Base-by-base conservation (phyloP, 2,888 invertebrate species). In the Kuschelorhynchus macadamiae region DNA sequence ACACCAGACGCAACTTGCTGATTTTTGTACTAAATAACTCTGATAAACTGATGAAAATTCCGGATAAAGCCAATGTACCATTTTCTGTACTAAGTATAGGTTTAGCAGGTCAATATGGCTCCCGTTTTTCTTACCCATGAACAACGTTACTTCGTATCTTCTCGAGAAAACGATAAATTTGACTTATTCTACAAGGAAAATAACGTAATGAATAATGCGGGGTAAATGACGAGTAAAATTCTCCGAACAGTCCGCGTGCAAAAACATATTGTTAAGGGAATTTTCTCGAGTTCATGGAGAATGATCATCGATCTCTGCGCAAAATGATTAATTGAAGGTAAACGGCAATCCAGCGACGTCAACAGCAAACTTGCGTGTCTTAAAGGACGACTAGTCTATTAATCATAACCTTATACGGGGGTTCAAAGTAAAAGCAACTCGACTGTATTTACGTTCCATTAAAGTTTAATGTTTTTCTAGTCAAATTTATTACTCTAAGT, bases 301-400 rank as follows among this genome's bases (percentile, higher is more conserved):
- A 60, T 18, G 66, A 66, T 52, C 57, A 65, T 65, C 65, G 57
- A 57, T 65, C 65, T 59, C 44, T 42, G 36, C 14, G 60, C 30
- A 30, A 44, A 46, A 67, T 67, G 67, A 67, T 67, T 67, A 67
- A 67, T 67, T 47, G 67, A 33, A 61, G 67, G 67, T 61, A 42
- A 67, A 67, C 55, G 60, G 67, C 67, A 67, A 67, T 61, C 56
- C 67, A 33, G 67, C 67, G 47, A 67, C 60, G 67, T 67, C 67
- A 67, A 44, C 18, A 61, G 61, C 67, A 67, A 65, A 53, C 65
- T 59, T 30, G 56, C 64, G 64, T 64, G 64, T 64, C 64, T 64
- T 32, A 32, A 64, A 33, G 56, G 42, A 56, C 39, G 56, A 14
- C 49, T 50, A 8, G 49, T 56, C 64, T 56, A 64, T 64, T 64